Evolutionary conservation across 2,888 invertebrate species (phyloP).

Genomic region (Drosophila mimica): DNA sequence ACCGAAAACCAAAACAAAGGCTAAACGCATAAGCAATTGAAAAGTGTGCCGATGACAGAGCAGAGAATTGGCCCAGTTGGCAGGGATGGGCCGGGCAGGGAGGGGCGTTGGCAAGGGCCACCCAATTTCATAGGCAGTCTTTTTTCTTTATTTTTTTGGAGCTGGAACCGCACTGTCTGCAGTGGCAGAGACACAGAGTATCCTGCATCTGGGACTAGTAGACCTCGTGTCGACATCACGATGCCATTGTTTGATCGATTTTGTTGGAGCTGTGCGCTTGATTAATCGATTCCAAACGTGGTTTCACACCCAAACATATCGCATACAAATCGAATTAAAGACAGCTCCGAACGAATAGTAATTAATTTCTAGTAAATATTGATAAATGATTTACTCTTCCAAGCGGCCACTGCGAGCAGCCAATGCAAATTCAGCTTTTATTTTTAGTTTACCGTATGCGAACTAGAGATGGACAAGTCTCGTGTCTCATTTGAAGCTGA

Average conservation of each 20-base stretch:
- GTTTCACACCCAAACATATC: constrained; percentile 75
- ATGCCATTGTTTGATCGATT: constrained; percentile 69
- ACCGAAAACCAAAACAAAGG: constrained; percentile 15
- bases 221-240: constrained; percentile 67
- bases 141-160: constrained; percentile 1
- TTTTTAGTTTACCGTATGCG: constrained; percentile 7
- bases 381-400: constrained; percentile 66
- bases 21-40: constrained; percentile 68
- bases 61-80: constrained; percentile 25
- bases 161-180: constrained; percentile 70
- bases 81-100: background rate
- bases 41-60: constrained; percentile 65
- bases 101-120: constrained; percentile 28
- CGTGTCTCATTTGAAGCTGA: background rate
- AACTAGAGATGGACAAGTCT: background rate
- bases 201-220: constrained; percentile 53
- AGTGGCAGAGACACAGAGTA: constrained; percentile 50
- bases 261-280: constrained; percentile 51
- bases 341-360: constrained; percentile 56
- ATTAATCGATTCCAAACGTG: constrained; percentile 69
- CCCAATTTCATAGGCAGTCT: constrained; percentile 21
- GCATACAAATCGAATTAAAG: constrained; percentile 77
- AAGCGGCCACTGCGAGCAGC: constrained; percentile 27
- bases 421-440: constrained; percentile 59
- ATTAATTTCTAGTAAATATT: constrained; percentile 73